Evolutionary conservation across 2,888 invertebrate genomes (phyloP).

Genomic region (Lobophora halterata): DNA sequence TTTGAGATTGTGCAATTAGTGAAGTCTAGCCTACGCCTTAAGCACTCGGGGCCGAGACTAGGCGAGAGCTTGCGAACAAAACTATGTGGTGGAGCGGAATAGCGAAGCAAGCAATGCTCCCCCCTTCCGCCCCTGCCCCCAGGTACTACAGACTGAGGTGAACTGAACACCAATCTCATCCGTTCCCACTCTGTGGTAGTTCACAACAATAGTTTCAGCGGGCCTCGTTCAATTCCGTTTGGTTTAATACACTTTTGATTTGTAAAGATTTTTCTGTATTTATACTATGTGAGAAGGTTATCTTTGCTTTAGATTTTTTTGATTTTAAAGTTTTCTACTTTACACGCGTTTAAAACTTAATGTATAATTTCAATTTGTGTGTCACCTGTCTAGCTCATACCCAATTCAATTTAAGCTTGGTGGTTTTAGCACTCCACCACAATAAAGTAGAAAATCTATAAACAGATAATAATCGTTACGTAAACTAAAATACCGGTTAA

Average conservation of each 20-base stretch:
- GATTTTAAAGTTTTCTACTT: neutral
- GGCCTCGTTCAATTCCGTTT: constrained; percentile 35
- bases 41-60: constrained; percentile 52
- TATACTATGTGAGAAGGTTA: no score
- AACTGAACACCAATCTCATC: constrained; percentile 65
- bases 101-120: constrained; percentile 56
- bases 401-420: no score
- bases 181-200: constrained; percentile 50
- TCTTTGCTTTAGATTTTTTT: constrained; percentile 1
- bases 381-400: no score
- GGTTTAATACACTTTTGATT: neutral
- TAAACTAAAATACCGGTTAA: no score
- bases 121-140: constrained; percentile 38
- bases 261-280: no score
- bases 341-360: no score
- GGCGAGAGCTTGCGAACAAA: constrained; percentile 67
- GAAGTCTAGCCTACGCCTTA: constrained; percentile 60
- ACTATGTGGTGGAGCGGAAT: constrained; percentile 66
- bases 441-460: no score
- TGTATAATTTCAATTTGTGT: no score
- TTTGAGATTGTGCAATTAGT: constrained; percentile 62
- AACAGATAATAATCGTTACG: no score
- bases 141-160: constrained; percentile 44
- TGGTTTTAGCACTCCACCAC: no score
- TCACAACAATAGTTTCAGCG: constrained; percentile 49